These are phyloP conservation scores for Lontra canadensis DNA, from an alignment of 2,113 vertebrate species.

Conservation along the genomic window DNA sequence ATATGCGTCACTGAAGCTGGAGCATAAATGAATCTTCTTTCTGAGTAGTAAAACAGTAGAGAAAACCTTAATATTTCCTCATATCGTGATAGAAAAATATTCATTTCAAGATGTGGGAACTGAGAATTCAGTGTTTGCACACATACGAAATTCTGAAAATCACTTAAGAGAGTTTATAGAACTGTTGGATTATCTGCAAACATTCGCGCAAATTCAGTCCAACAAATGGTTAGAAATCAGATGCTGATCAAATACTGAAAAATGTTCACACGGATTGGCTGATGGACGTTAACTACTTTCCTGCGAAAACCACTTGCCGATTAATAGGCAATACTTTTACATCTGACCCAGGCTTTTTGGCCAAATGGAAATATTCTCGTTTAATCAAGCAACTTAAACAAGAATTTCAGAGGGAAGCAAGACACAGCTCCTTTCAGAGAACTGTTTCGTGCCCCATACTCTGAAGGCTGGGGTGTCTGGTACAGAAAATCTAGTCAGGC, in stretches of 20 bases:
- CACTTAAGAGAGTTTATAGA: not conserved
- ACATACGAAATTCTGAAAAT: not conserved
- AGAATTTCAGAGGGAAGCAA: not conserved
- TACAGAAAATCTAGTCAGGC: not conserved
- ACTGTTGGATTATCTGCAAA: not conserved
- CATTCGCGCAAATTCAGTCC: not conserved
- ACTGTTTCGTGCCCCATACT: not conserved
- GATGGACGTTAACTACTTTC: not conserved
- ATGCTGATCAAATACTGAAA: constrained; percentile 5
- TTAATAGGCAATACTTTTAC: not conserved
- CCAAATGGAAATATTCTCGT: constrained; percentile 7
- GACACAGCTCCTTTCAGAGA: not conserved
- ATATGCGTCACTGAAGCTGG: not conserved
- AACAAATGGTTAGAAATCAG: constrained; percentile 24
- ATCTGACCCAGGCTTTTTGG: not conserved
- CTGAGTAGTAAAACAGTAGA: not conserved
- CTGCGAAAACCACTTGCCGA: not conserved
- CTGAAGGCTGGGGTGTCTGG: not conserved
- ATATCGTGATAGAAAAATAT: not conserved
- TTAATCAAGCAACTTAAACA: constrained; percentile 26
- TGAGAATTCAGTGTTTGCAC: not conserved
- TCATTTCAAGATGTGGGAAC: not conserved
- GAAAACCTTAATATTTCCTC: not conserved
- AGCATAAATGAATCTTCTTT: not conserved
- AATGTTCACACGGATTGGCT: not conserved